Conservation (phyloP, 2,888 invertebrate genomes). For the Aphodius sticticus region DNA sequence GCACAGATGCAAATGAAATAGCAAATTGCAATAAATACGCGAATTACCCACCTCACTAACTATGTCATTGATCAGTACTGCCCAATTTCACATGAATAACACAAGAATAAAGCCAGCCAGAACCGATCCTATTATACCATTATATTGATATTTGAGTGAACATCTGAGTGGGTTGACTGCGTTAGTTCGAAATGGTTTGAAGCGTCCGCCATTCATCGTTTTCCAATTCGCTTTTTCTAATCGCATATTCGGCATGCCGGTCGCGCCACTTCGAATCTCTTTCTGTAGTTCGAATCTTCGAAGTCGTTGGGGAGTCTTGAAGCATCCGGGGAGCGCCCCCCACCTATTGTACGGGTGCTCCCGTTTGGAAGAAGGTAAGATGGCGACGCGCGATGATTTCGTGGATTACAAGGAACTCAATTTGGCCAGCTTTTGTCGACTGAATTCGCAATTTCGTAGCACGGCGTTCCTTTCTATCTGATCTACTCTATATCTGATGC, state of each 20-base stretch:
- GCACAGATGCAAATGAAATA: no score
- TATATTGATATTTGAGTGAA: no score
- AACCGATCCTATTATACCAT: no score
- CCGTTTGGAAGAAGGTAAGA: slow-evolving; percentile 41
- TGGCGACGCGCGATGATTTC: slow-evolving; percentile 49
- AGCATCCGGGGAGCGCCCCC: neutral
- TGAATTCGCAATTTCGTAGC: slow-evolving; percentile 32
- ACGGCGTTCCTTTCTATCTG: neutral
- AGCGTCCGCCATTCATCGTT: neutral
- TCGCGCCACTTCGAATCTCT: neutral
- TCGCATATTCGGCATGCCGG: slow-evolving; percentile 13
- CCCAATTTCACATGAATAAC: no score
- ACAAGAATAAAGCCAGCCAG: no score
- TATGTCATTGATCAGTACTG: no score
- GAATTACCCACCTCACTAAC: no score
- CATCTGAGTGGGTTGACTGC: no score
- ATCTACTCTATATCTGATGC: slow-evolving; percentile 4
- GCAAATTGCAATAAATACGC: no score
- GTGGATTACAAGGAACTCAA: slow-evolving; percentile 50
- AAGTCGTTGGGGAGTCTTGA: neutral
- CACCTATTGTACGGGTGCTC: neutral
- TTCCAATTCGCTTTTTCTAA: slow-evolving; percentile 9
- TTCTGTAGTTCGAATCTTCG: no score
- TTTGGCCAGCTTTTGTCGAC: slow-evolving; percentile 48
- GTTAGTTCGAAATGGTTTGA: no score